Evolutionary conservation across 2,888 invertebrate species (phyloP).

Genomic region (Conus canariensis): DNA sequence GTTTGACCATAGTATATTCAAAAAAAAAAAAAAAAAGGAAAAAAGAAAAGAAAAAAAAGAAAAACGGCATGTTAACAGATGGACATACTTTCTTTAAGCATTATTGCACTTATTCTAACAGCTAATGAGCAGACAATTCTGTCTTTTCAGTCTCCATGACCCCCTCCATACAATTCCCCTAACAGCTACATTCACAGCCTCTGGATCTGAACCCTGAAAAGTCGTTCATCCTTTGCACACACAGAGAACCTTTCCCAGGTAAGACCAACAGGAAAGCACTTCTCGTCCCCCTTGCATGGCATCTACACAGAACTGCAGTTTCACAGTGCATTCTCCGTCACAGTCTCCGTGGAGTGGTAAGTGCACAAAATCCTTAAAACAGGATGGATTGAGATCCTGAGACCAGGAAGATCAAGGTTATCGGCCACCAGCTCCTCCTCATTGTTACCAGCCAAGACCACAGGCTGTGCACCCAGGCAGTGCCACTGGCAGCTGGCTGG

Average conservation of each 20-base stretch:
- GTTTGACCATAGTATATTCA: not conserved
- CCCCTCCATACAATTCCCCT: not conserved
- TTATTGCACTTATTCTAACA: constrained; percentile 29
- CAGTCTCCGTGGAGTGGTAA: not conserved
- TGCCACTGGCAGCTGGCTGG: not conserved
- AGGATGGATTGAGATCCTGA: not conserved
- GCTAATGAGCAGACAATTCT: constrained; percentile 11
- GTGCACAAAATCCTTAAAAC: not conserved
- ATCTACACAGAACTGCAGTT: not conserved
- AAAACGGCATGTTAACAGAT: not conserved
- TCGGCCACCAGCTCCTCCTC: not conserved
- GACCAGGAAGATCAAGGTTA: not conserved
- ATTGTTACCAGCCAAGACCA: not conserved
- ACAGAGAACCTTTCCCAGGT: not conserved
- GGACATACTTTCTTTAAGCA: not conserved
- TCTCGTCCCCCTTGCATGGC: not conserved
- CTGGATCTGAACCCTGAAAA: not conserved
- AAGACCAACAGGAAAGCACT: not conserved
- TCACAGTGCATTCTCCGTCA: not conserved
- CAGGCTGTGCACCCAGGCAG: not conserved
- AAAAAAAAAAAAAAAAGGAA: not conserved
- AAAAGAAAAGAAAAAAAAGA: not conserved
- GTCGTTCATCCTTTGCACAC: not conserved
- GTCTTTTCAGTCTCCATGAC: not conserved
- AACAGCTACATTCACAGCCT: not conserved